These are phyloP conservation scores for Crypturellus tataupa DNA, from an alignment of 2,797 vertebrate genomes.

Conservation along the genomic window DNA sequence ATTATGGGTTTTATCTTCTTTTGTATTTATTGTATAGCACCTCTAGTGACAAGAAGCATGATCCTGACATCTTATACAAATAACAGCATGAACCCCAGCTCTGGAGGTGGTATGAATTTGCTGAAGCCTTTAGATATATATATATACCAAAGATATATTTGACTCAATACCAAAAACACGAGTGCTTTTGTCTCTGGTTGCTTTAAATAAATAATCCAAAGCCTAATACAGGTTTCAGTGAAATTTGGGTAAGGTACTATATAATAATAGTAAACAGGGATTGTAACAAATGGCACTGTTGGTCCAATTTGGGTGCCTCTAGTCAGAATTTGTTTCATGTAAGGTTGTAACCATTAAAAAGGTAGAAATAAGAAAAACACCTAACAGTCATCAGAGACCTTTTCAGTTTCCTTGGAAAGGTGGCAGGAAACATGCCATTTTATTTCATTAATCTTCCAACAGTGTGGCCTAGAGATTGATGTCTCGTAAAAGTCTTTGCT, in stretches of 20 bases:
- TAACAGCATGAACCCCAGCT: not conserved
- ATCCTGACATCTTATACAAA: not conserved
- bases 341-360: not conserved
- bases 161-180: no score
- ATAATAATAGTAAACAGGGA: not conserved
- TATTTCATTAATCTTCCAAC: not conserved
- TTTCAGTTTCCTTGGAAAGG: not conserved
- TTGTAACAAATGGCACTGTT: not conserved
- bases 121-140: not conserved
- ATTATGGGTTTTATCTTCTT: not conserved
- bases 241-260: not conserved
- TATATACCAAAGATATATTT: not conserved
- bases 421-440: constrained; percentile 1
- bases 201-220: not conserved
- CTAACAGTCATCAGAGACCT: not conserved
- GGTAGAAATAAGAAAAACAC: not conserved
- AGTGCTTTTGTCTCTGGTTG: not conserved
- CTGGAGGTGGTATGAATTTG: not conserved
- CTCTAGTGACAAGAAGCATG: not conserved
- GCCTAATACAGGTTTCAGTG: not conserved
- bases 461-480: not conserved
- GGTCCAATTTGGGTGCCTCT: not conserved
- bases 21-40: not conserved
- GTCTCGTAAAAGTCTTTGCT: not conserved
- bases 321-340: not conserved